These are phyloP conservation scores for Ctenochaetus hawaiiensis DNA, from an alignment of 2,797 vertebrate genomes.

Conservation along the genomic window DNA sequence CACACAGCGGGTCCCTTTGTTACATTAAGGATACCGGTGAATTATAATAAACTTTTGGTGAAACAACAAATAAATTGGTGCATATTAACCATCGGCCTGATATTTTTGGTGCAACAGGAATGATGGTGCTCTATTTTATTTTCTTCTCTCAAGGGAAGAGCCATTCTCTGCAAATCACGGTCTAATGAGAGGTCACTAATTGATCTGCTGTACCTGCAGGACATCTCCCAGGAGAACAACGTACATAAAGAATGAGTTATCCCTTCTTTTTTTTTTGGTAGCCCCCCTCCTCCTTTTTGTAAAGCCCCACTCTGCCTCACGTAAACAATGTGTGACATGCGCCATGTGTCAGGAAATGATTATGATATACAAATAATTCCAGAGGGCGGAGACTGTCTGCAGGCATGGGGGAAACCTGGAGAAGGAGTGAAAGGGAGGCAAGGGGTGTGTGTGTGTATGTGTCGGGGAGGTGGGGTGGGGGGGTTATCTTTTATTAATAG, in stretches of 20 bases:
- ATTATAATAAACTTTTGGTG: conserved; percentile 32
- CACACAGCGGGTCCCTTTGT: conserved; percentile 6
- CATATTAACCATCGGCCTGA: conserved; percentile 25
- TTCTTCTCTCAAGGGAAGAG: conserved; percentile 63
- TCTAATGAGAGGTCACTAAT: conserved; percentile 80
- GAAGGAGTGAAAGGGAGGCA: conserved; percentile 44
- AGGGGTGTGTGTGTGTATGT: not conserved
- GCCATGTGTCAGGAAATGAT: conserved; percentile 73
- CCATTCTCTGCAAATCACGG: conserved; percentile 70
- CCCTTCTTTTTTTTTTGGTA: conserved; percentile 29
- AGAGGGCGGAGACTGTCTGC: conserved; percentile 66
- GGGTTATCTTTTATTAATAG: conserved; percentile 89
- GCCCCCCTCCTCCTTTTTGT: not conserved
- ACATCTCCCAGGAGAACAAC: conserved; percentile 58
- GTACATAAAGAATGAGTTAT: conserved; percentile 56
- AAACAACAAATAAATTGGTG: no score
- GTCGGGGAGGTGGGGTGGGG: conserved; percentile 5
- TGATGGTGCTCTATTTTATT: conserved; percentile 55
- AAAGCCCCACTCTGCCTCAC: conserved; percentile 29
- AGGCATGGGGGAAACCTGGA: conserved; percentile 63
- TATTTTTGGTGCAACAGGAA: conserved; percentile 44
- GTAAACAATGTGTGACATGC: conserved; percentile 75
- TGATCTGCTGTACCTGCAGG: conserved; percentile 75
- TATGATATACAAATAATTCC: conserved; percentile 75
- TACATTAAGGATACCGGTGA: conserved; percentile 5